Evolutionary conservation across 1,140 invertebrate genomes (phyloP), one percentile per base, ranked within the genome.

Genomic region (Hirudo medicinalis): DNA sequence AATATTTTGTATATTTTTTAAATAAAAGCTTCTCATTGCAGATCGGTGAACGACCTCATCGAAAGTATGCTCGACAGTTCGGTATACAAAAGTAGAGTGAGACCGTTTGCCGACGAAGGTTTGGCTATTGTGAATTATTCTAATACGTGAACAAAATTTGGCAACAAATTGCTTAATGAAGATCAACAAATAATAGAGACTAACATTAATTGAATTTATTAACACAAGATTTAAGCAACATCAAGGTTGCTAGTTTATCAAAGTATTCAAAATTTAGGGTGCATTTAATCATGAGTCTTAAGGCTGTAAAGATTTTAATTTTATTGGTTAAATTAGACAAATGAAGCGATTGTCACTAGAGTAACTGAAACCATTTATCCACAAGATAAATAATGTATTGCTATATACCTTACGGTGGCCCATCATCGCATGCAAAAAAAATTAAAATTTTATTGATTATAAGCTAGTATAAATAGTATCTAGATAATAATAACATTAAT

Each of bases 101-200:
- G 67, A n/a, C 67, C 67, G 3, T 19, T 69, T 40, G 36, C 25
- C 19, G 67, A 69, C 19, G 67, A 69, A 32, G 67, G 67, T 69
- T 43, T 22, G 54, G 2, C 25, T 57, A 3, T 57, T 57, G 2
- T 36, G 32, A 36, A 36, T 36, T 36, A 36, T 36, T 36, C 32
- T 49, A 0, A 49, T 2, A 49, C 1, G 9, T 49, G 3, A 49
- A 49, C 1, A 49, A 49, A 49, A 2, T 8, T 63, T 13, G 1
- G 11, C 19, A 15, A 5, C 29, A 13, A 63, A 32, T 63, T 63
- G 57, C 22, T 63, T 22, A 13, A 32, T 63, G 9, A 32, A 32
- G 20, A 22, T 60, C 20, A 27, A 22, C 15, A n/a, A 25, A 57
- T 25, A 57, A 36, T 36, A 36, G 2, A 36, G 43, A 13, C 13